Evolutionary conservation across 1,140 invertebrate genomes (phyloP).

Genomic region (Piezodorus guildinii): DNA sequence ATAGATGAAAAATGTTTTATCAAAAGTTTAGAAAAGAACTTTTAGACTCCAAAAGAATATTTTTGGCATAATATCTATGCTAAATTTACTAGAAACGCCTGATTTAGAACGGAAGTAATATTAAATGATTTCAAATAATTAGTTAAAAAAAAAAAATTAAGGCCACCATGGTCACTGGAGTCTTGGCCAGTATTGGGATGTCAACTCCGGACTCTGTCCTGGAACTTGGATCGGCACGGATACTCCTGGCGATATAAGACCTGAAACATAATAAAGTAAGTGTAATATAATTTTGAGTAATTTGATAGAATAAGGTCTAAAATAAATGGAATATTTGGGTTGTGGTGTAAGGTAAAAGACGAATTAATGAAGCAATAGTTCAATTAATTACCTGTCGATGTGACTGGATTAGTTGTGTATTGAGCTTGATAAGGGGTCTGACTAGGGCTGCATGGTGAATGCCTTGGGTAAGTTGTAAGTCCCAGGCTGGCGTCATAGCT

Average conservation of each 20-base stretch:
- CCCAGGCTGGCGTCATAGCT: conserved; percentile 50
- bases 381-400: conserved; percentile 42
- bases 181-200: conserved; percentile 89
- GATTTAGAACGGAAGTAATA: too few species aligned
- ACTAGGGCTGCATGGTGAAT: conserved; percentile 51
- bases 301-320: too few species aligned
- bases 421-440: conserved; percentile 48
- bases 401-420: conserved; percentile 45
- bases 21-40: too few species aligned
- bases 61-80: too few species aligned
- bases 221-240: conserved; percentile 96
- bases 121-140: too few species aligned
- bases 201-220: conserved; percentile 75
- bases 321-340: too few species aligned
- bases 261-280: conserved; percentile 42
- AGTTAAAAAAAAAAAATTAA: background rate
- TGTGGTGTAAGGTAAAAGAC: too few species aligned
- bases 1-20: too few species aligned
- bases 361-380: conserved; percentile 3
- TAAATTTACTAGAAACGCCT: too few species aligned
- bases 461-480: conserved; percentile 37
- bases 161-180: conserved; percentile 65
- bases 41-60: too few species aligned
- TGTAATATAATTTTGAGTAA: conserved; percentile 2
- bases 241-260: conserved; percentile 90